Conservation (phyloP, 1,140 invertebrate genomes). For the Calephelis virginiensis region DNA sequence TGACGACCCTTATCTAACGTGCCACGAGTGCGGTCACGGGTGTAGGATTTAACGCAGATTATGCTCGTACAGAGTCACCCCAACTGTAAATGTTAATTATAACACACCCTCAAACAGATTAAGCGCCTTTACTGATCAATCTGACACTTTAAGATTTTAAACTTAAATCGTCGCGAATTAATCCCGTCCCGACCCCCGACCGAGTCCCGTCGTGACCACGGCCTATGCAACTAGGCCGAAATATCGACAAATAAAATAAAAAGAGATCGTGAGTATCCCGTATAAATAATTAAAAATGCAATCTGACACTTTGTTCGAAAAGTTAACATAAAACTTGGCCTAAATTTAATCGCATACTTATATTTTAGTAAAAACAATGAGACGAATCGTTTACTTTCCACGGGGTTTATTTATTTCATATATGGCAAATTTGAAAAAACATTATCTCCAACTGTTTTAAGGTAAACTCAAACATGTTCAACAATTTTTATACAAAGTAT, state of each 20-base stretch:
- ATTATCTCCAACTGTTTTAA: too few relatives aligned
- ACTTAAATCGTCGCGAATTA: too few relatives aligned
- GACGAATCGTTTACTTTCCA: neutral
- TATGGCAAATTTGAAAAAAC: too few relatives aligned
- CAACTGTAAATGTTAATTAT: conserved; percentile 57
- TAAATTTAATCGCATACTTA: neutral
- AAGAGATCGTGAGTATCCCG: too few relatives aligned
- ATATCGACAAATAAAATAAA: too few relatives aligned
- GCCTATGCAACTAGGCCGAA: too few relatives aligned
- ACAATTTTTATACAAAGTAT: too few relatives aligned
- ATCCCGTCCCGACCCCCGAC: too few relatives aligned
- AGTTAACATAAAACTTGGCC: conserved; percentile 1
- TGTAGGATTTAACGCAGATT: conserved; percentile 60
- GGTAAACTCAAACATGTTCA: too few relatives aligned
- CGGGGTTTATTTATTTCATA: neutral
- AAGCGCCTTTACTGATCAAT: conserved; percentile 14
- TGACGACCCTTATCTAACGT: conserved; percentile 65
- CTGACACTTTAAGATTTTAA: conserved; percentile 13
- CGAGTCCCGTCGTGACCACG: too few relatives aligned
- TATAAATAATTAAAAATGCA: too few relatives aligned
- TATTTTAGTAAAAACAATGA: neutral
- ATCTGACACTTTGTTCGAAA: conserved; percentile 8
- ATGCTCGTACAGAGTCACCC: conserved; percentile 48
- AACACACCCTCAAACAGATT: conserved; percentile 26
- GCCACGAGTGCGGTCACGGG: conserved; percentile 46